Evolutionary conservation across 2,888 invertebrate genomes (phyloP).

Genomic region (Drosophila cyrtoloma): DNA sequence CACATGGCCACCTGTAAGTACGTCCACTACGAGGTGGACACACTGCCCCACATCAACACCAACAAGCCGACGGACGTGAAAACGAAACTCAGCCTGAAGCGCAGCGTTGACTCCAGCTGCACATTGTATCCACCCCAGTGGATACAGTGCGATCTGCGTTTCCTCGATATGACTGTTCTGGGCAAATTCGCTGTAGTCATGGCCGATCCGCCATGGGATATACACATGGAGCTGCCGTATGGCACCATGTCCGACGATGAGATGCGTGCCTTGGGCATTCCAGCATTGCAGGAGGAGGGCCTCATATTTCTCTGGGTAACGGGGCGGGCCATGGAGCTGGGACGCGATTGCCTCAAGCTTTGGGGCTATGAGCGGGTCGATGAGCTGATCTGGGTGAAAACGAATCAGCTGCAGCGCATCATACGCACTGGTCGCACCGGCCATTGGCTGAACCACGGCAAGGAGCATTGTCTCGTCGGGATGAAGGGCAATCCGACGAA

Average conservation of each 20-base stretch:
- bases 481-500: constrained; percentile 97
- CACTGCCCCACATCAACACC: constrained; percentile 85
- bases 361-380: constrained; percentile 99
- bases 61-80: constrained; percentile 84
- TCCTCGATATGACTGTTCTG: constrained; percentile 85
- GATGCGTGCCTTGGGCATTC: constrained; percentile 97
- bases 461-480: constrained; percentile 98
- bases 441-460: constrained; percentile 99
- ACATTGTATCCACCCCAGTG: constrained; percentile 96
- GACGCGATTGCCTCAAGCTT: constrained; percentile 96
- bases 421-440: constrained; percentile 98
- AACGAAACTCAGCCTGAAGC: constrained; percentile 83
- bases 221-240: constrained; percentile 99
- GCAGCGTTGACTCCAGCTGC: constrained; percentile 85
- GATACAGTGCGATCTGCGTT: constrained; percentile 97
- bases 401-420: constrained; percentile 98
- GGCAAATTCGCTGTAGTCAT: constrained; percentile 99
- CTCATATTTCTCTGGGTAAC: constrained; percentile 99
- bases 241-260: constrained; percentile 99
- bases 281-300: constrained; percentile 97
- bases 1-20: constrained; percentile 99
- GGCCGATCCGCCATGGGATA: constrained; percentile 99
- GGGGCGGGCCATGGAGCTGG: constrained; percentile 93
- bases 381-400: constrained; percentile 99
- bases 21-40: constrained; percentile 98